phyloP scores from a whole-genome alignment of 1,140 invertebrate genomes.

The Bombus waltoni region DNA sequence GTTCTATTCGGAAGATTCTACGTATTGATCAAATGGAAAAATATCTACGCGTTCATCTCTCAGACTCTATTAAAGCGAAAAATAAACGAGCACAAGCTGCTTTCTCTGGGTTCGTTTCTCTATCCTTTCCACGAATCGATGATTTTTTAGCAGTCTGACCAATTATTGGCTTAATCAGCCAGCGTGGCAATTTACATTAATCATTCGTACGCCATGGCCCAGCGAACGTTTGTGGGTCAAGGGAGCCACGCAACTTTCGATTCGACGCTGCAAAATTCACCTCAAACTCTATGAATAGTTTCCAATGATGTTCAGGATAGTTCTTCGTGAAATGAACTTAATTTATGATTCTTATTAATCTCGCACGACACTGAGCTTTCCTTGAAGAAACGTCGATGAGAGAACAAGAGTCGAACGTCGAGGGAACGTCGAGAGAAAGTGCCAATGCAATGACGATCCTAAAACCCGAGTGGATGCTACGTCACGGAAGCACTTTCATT shows the following conservation, averaged over 20 bases:
- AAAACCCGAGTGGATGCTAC: background rate
- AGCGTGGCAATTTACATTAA: slow-evolving; percentile 22
- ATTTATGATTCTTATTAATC: background rate
- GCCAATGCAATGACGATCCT: too few species aligned
- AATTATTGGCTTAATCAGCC: background rate
- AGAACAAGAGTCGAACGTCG: background rate
- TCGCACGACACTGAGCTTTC: too few species aligned
- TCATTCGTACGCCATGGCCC: background rate
- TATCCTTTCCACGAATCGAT: background rate
- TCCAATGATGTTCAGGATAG: background rate
- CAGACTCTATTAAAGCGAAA: background rate
- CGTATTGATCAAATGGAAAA: too few species aligned
- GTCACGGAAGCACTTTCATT: background rate
- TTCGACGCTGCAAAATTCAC: background rate
- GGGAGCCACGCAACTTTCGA: slow-evolving; percentile 8
- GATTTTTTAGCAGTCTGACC: background rate
- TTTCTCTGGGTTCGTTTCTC: slow-evolving; percentile 4
- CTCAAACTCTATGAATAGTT: background rate
- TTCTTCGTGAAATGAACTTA: background rate
- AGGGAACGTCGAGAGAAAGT: background rate
- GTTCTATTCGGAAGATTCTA: background rate
- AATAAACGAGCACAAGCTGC: background rate
- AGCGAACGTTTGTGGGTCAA: slow-evolving; percentile 26
- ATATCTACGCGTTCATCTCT: background rate
- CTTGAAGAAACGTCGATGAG: background rate